phyloP scores from a whole-genome alignment of 2,888 invertebrate genomes.

The Rhingia rostrata region DNA sequence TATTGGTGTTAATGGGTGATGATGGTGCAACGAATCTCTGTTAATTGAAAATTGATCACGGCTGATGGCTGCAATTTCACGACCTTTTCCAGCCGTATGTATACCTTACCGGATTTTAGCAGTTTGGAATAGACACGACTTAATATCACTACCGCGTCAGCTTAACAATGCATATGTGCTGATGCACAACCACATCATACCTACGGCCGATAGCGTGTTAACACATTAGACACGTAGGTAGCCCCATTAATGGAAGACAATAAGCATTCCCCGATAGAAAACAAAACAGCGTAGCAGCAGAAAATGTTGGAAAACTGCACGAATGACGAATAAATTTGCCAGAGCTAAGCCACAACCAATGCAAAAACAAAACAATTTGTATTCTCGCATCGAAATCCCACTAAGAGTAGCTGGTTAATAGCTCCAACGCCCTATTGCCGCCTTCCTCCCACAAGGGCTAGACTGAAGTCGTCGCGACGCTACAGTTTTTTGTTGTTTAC shows the following conservation, averaged over 20 bases:
- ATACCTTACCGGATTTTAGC: slow-evolving; percentile 7
- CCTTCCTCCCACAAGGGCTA: slow-evolving; percentile 4
- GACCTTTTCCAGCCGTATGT: background rate
- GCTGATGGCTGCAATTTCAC: background rate
- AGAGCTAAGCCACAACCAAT: background rate
- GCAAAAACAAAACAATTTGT: slow-evolving; percentile 34
- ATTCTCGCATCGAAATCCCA: slow-evolving; percentile 29
- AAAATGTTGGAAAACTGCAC: background rate
- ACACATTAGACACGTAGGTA: background rate
- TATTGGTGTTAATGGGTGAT: too few relatives aligned
- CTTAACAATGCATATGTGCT: too few relatives aligned
- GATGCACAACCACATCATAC: background rate
- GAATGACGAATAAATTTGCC: background rate
- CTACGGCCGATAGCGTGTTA: background rate
- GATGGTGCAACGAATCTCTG: background rate
- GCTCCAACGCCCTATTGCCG: slow-evolving; percentile 13
- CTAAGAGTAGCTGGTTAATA: slow-evolving; percentile 11
- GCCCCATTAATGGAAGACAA: background rate
- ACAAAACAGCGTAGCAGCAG: too few relatives aligned
- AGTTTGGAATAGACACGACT: background rate
- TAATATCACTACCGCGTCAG: background rate
- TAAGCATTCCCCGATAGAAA: background rate
- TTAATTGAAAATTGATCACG: background rate
- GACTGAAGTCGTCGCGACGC: background rate
- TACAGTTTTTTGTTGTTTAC: background rate